Evolutionary conservation across 1,140 invertebrate species (phyloP).

Genomic region (Cotesia glomerata): DNA sequence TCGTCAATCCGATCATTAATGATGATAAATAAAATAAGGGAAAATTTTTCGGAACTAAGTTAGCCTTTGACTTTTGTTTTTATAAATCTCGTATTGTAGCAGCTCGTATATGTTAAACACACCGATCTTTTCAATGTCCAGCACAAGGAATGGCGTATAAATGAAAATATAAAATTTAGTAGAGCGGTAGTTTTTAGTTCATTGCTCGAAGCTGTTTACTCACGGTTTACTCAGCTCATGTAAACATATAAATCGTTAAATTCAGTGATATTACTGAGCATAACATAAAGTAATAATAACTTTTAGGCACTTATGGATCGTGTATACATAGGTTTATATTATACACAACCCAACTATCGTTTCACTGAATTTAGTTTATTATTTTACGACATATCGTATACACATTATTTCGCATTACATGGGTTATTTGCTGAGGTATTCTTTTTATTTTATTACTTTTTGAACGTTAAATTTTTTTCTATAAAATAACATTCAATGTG

Average conservation of each 20-base stretch:
- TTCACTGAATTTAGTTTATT: background rate
- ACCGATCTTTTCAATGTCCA: too few relatives aligned
- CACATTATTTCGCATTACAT: too few relatives aligned
- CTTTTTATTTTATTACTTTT: too few relatives aligned
- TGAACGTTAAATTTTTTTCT: too few relatives aligned
- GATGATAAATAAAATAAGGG: too few relatives aligned
- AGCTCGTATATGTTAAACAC: too few relatives aligned
- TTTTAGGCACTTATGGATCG: background rate
- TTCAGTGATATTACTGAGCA: conserved; percentile 7
- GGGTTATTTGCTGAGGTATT: too few relatives aligned
- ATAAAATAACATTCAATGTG: too few relatives aligned
- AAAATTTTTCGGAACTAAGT: too few relatives aligned
- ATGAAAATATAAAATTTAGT: background rate
- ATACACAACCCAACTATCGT: background rate
- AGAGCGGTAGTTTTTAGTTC: background rate
- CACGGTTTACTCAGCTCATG: background rate
- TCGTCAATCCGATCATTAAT: too few relatives aligned
- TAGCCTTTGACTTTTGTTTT: too few relatives aligned
- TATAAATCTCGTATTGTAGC: too few relatives aligned
- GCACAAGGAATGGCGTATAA: background rate
- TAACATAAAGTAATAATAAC: background rate
- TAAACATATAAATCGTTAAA: conserved; percentile 32
- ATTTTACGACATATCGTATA: background rate
- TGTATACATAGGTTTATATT: background rate
- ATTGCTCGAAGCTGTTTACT: background rate